Conservation (phyloP, 2,888 invertebrate species). For the Julus scandinavius region DNA sequence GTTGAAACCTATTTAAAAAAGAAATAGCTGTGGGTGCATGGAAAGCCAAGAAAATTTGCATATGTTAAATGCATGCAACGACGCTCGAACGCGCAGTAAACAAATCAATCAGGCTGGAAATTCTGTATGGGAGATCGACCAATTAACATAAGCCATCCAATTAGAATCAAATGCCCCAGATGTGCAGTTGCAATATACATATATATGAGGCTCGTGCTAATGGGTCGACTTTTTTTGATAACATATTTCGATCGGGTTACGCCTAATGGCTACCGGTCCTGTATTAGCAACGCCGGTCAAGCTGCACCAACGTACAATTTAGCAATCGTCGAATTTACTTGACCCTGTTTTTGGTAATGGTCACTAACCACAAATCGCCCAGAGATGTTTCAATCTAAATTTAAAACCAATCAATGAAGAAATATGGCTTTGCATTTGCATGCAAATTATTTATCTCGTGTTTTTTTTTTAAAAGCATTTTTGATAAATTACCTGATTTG, state of each 20-base stretch:
- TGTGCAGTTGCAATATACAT: neutral
- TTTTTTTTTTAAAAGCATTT: neutral
- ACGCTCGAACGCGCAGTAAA: neutral
- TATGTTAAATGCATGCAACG: neutral
- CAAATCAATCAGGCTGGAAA: slow-evolving; percentile 9
- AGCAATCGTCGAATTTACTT: slow-evolving; percentile 19
- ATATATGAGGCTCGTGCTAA: neutral
- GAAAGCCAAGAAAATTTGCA: neutral
- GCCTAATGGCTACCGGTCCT: neutral
- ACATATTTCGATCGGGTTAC: neutral
- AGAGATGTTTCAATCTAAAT: neutral
- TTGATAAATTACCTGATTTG: slow-evolving; percentile 13
- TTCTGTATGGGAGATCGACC: neutral
- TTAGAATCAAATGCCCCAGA: slow-evolving; percentile 14
- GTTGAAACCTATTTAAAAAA: neutral
- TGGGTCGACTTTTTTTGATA: neutral
- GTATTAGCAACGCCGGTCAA: neutral
- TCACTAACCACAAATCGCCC: neutral
- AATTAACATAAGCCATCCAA: neutral
- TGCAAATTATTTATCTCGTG: neutral
- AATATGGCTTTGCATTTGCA: neutral
- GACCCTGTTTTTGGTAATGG: slow-evolving; percentile 21
- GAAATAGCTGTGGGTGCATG: neutral
- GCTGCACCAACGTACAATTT: neutral
- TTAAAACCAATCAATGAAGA: no score